A percentile compares a stretch with the other conserved stretches of the same genome.
Evolutionary conservation across 2,797 vertebrate species (phyloP).

Genomic region (Micrastur ruficollis): DNA sequence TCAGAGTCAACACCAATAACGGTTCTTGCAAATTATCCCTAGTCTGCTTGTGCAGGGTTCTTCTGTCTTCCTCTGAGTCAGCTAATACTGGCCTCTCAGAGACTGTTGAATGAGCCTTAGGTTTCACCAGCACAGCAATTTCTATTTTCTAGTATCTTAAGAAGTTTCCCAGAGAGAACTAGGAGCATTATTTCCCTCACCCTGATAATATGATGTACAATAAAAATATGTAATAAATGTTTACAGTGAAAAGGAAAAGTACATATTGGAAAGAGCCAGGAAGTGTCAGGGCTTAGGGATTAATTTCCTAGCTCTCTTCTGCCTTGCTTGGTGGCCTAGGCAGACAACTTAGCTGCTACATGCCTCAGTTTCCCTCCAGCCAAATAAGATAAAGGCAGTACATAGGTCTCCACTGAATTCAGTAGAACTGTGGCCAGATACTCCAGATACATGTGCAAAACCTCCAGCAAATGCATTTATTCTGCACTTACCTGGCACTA

Average conservation of each 20-base stretch:
- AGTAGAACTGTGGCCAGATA: neutral
- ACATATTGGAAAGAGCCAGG: neutral
- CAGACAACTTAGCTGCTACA: neutral
- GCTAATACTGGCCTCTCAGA: neutral
- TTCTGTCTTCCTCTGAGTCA: neutral
- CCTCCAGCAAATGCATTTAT: neutral
- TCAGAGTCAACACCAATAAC: neutral
- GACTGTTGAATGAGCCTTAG: neutral
- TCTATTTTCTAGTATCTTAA: neutral
- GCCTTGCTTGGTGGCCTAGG: neutral
- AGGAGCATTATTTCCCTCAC: neutral
- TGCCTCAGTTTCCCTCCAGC: slow-evolving; percentile 1
- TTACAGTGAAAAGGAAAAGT: neutral
- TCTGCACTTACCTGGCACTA: neutral
- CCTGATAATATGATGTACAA: neutral
- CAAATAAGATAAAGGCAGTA: neutral
- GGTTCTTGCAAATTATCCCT: neutral
- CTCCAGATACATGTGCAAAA: neutral
- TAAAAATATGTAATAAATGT: neutral
- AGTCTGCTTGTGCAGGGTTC: neutral
- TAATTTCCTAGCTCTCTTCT: neutral
- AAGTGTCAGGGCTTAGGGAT: neutral
- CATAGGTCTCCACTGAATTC: fast-evolving
- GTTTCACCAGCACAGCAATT: neutral
- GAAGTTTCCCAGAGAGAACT: neutral